Evolutionary conservation across 2,888 invertebrate species (phyloP), one percentile per base, ranked within the genome.

Genomic region (Papilio protenor): DNA sequence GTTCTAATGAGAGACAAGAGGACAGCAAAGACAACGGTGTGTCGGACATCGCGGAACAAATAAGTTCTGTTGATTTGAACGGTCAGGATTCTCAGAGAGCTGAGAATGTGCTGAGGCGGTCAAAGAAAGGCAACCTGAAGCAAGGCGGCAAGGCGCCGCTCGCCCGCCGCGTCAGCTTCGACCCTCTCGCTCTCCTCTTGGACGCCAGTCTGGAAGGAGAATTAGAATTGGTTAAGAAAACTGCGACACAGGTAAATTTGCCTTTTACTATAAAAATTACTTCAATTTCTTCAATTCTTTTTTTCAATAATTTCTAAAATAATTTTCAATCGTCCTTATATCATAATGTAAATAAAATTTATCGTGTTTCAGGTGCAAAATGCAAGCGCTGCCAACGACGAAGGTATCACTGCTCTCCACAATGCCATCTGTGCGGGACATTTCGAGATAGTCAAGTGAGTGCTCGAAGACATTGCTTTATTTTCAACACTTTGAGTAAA

Each of bases 351-450:
- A 27, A 3, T 27, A 1, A 33, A 33, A 33, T 5, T 33, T 5
- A 33, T 5, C 33, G 5, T 0, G 61, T 70, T 75, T 73, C 87
- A 96, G 96, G 97, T 99, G 82, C 96, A 98, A 83, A 98, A 99
- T 95, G 98, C 99, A 59, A 99, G 99, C 91, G 98, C 98, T 77
- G 98, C 99, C 79, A 99, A 99, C 90, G 99, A 99, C 91, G 99
- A 99, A 93, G 99, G 99, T 76, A 99, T 99, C 87, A 99, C 99
- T 1, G 99, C 99, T 61, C 96, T 99, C 79, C 99, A 99, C 95
- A 99, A 99, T 92, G 99, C 99, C 84, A 99, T 99, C 87, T 99
- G 99, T 92, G 99, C 99, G 2, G 99, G 99, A 23, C 99, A 99
- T 94, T 96, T 98, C 87, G 99, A 99, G 89, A 99, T 99, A 87